Percentiles rank a stretch among this genome's conserved stretches.
These are phyloP conservation scores for Chrysodeixis includens DNA, from an alignment of 2,888 invertebrate species.

Conservation along the genomic window DNA sequence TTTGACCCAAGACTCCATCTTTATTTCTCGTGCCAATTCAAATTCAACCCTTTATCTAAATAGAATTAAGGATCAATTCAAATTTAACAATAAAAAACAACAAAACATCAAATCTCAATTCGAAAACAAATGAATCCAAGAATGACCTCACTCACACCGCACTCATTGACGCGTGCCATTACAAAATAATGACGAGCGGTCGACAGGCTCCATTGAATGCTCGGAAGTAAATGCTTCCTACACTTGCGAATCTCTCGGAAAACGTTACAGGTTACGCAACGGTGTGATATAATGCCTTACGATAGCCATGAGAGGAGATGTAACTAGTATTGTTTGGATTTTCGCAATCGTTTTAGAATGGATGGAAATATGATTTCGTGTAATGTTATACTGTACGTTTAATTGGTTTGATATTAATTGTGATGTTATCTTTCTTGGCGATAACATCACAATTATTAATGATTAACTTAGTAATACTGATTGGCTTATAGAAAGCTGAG, in stretches of 20 bases:
- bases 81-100: neutral
- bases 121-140: slow-evolving; percentile 14
- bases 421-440: too few species aligned
- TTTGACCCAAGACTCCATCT: too few species aligned
- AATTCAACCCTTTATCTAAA: too few species aligned
- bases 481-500: too few species aligned
- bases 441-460: too few species aligned
- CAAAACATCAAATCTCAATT: neutral
- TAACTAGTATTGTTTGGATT: slow-evolving; percentile 47
- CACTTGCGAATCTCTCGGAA: slow-evolving; percentile 49
- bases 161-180: slow-evolving; percentile 45
- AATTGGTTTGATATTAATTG: too few species aligned
- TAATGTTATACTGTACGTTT: neutral
- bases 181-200: slow-evolving; percentile 42
- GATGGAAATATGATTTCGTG: slow-evolving; percentile 8
- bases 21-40: too few species aligned
- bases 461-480: too few species aligned
- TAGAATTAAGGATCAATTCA: too few species aligned
- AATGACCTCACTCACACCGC: slow-evolving; percentile 48
- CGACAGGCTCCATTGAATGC: slow-evolving; percentile 63
- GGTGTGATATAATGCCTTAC: slow-evolving; percentile 60
- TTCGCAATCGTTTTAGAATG: slow-evolving; percentile 41
- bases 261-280: slow-evolving; percentile 55
- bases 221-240: slow-evolving; percentile 63
- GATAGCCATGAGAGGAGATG: slow-evolving; percentile 42